A percentile compares a stretch with the other conserved stretches of the same genome.
These are phyloP conservation scores for Coreoperca whiteheadi DNA, from an alignment of 2,113 vertebrate species.

Conservation along the genomic window DNA sequence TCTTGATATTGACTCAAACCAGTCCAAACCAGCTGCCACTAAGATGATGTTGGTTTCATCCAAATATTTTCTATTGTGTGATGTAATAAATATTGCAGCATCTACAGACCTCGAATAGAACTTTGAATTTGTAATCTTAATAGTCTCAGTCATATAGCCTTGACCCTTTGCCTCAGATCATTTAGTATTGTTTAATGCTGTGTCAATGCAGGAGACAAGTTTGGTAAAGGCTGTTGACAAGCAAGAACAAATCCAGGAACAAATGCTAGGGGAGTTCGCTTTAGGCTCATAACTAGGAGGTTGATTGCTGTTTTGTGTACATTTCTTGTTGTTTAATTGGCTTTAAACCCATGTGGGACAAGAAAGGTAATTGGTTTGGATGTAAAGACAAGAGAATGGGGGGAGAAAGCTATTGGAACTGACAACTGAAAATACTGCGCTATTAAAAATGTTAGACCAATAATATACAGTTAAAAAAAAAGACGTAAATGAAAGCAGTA, in stretches of 20 bases:
- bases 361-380: constrained; percentile 65
- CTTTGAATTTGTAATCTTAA: constrained; percentile 25
- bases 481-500: constrained; percentile 33
- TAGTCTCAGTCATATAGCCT: constrained; percentile 27
- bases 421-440: constrained; percentile 56
- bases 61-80: constrained; percentile 4
- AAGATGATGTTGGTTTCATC: background rate
- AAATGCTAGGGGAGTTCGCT: constrained; percentile 34
- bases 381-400: constrained; percentile 39
- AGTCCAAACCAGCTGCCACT: constrained; percentile 4
- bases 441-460: constrained; percentile 47
- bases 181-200: constrained; percentile 36
- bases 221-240: constrained; percentile 56
- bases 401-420: constrained; percentile 38
- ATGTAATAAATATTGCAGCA: constrained; percentile 20
- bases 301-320: constrained; percentile 67
- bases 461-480: constrained; percentile 39
- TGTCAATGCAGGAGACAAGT: constrained; percentile 38
- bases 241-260: constrained; percentile 31
- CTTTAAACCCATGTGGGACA: constrained; percentile 61
- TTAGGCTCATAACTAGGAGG: constrained; percentile 62
- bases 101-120: background rate
- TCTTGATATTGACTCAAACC: constrained; percentile 12
- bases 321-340: constrained; percentile 67
- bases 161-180: constrained; percentile 48